Evolutionary conservation across 2,113 vertebrate species (phyloP), one percentile per base, ranked within the genome.

Genomic region (Mola mola): DNA sequence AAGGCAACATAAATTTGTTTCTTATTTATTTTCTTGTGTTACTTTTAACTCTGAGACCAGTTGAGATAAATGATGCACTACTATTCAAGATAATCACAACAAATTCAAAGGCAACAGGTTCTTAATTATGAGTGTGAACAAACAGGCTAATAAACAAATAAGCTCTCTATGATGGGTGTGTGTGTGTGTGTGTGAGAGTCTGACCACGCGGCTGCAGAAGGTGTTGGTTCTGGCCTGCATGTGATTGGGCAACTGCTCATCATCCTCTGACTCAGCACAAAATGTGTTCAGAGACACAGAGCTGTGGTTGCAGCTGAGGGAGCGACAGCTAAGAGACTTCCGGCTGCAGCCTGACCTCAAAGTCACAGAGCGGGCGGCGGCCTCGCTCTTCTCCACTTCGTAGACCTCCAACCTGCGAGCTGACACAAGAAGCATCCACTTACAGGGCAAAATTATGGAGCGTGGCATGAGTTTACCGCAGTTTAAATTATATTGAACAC

Each of bases 151-250:
- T n/a, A n/a, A n/a, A n/a, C n/a, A n/a, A n/a, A n/a, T n/a, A n/a
- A n/a, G n/a, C n/a, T n/a, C n/a, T n/a, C n/a, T n/a, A n/a, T n/a
- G 15, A 20, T 43, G 50, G 8, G 52, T 15, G 22, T 38, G 26
- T 21, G 57, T 19, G 26, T 4, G 13, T 19, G 26, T 17, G 57
- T 10, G 38, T 1, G 20, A 9, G 47, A 13, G 15, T 62, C 93
- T 92, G 82, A 98, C 97, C 85, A 97, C 95, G 48, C 90, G 91
- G 79, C 95, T 96, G 83, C 95, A 95, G 86, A 97, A 97, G 41
- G 95, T 93, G 7, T 92, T 84, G 0, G 91, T 86, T 61, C 38
- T 66, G 4, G 37, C 20, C 22, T 49, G 60, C 34, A 67, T 75
- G 38, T 83, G 81, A 25, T 15, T 50, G 22, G 65, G 68, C 48